Base-by-base conservation (phyloP, 2,113 vertebrate genomes). In the Boulengeromyrus knoepffleri region DNA sequence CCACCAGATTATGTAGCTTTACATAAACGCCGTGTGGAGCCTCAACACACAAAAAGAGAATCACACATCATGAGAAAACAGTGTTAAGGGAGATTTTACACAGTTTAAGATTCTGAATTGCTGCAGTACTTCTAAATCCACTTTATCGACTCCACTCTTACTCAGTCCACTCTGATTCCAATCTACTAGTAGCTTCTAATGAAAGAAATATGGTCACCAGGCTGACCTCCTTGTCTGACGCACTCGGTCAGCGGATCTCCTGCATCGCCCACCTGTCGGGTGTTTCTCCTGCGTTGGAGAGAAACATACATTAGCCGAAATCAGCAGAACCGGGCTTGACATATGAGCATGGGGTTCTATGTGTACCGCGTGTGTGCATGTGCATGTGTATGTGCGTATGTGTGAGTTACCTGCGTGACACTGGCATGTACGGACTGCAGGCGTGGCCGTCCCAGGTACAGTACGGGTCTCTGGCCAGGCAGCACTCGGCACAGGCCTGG, bases 361-460 rank as follows among this genome's bases (percentile, higher is more conserved):
- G 47, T n/a, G 46, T 46, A 9, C 5, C 0, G 84, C n/a, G 13
- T 3, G 85, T 4, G 13, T 36, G 27, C 27, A 19, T 62, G 27
- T 58, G 10, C 42, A 36, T 62, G 13, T 50, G 10, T 58, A 12
- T 49, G 46, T 49, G 47, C 2, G 31, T 49, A 4, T 24, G 53
- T 77, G 12, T 39, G 66, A 15, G 47, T 39, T 91, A 96, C 96
- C 96, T 95, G 92, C 95, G 94, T 45, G 95, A 91, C 0, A 94
- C 93, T 86, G 96, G 95, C 93, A 96, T 94, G 93, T 92, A 97
- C 47, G 95, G 95, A 92, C 96, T 97, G 94, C 96, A 97, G 85
- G 96, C 95, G 50, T 96, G 95, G 27, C 96, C 96, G 0, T 97
- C 96, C 96, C 96, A 97, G 90, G 95, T 96, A 93, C 96, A 97